These are phyloP conservation scores for Eubucco bourcierii DNA, from an alignment of 2,113 vertebrate species.

Conservation along the genomic window DNA sequence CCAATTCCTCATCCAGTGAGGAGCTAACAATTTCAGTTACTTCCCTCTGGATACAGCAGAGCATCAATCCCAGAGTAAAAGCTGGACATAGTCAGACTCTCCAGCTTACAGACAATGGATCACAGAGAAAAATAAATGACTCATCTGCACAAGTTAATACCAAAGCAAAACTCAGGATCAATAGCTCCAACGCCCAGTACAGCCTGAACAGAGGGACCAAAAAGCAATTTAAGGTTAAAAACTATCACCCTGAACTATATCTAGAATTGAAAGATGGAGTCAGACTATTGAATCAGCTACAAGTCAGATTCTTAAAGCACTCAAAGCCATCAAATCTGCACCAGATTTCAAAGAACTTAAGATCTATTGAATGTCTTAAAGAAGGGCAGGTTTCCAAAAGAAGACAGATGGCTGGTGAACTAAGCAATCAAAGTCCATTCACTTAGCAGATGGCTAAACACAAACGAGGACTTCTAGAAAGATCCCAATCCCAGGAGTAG, in stretches of 20 bases:
- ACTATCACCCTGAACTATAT: neutral
- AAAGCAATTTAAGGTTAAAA: neutral
- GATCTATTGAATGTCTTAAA: neutral
- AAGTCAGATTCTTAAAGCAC: neutral
- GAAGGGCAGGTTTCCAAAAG: neutral
- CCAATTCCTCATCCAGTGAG: too few relatives aligned
- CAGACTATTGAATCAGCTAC: constrained; percentile 32
- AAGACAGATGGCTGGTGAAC: neutral
- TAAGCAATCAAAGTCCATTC: neutral
- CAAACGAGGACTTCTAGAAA: neutral
- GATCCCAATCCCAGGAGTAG: fast-evolving
- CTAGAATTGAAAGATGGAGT: neutral
- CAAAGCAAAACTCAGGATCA: neutral
- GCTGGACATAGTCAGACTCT: neutral
- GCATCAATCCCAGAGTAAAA: neutral
- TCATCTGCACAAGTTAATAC: neutral
- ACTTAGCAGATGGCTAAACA: neutral
- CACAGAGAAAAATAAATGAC: neutral
- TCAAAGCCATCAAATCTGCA: constrained; percentile 4
- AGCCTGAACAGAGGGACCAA: neutral
- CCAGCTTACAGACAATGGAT: neutral
- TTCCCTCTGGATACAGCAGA: neutral
- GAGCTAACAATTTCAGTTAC: neutral
- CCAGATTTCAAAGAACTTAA: constrained; percentile 12
- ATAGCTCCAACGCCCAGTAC: neutral